Evolutionary conservation across 2,113 vertebrate genomes (phyloP).

Genomic region (Carlito syrichta): DNA sequence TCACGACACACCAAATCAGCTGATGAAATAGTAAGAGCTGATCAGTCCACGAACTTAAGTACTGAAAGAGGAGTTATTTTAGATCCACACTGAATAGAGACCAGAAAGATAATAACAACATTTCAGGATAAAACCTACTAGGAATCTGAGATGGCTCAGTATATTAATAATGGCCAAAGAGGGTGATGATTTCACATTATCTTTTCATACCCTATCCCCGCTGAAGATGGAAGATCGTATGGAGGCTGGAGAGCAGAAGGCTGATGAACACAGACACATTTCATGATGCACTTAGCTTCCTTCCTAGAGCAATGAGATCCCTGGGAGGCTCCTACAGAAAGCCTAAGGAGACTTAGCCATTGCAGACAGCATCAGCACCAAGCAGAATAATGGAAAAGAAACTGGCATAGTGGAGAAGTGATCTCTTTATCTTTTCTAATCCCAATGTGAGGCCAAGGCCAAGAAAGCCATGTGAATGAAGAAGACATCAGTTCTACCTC

Average conservation of each 20-base stretch:
- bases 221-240: neutral
- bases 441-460: neutral
- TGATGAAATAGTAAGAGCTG: neutral
- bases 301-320: neutral
- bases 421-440: neutral
- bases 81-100: neutral
- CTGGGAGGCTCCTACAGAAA: neutral
- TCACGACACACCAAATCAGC: neutral
- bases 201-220: neutral
- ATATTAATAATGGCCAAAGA: neutral
- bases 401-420: fast-evolving
- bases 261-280: neutral
- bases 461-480: neutral
- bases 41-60: neutral
- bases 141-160: constrained; percentile 11
- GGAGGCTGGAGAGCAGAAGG: neutral
- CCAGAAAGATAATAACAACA: constrained; percentile 28
- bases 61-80: constrained; percentile 23
- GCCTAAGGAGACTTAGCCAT: neutral
- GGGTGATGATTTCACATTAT: neutral
- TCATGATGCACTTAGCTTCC: neutral
- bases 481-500: neutral
- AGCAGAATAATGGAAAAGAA: neutral
- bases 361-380: neutral
- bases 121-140: neutral